phyloP scores from a whole-genome alignment of 2,113 vertebrate genomes.

The Salvator merianae region DNA sequence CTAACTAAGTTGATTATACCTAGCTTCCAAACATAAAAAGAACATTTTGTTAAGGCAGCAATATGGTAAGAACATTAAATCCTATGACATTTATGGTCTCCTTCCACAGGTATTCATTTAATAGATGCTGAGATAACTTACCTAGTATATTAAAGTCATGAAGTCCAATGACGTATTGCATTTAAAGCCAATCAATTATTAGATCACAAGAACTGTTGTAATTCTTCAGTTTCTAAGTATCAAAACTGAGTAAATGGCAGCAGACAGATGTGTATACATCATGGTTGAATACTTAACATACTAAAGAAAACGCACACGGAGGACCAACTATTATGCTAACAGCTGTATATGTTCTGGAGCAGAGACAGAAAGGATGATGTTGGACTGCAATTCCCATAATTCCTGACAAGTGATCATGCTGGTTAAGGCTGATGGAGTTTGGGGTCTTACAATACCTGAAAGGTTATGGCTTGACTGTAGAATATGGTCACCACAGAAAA shows the following conservation, averaged over 20 bases:
- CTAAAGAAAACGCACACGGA: background rate
- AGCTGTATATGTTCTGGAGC: background rate
- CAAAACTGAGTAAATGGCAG: background rate
- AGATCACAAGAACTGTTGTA: background rate
- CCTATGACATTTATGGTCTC: background rate
- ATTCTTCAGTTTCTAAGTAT: constrained; percentile 16
- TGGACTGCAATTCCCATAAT: no score
- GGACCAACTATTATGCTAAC: background rate
- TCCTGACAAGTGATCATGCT: no score
- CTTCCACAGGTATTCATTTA: background rate
- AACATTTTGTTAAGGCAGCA: background rate
- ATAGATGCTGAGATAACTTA: background rate
- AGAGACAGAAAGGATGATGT: no score
- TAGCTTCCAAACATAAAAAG: constrained; percentile 20
- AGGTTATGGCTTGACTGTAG: no score
- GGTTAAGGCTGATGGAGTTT: no score
- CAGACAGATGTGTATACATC: rapidly evolving
- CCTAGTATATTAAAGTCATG: background rate
- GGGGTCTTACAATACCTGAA: no score
- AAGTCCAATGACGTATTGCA: constrained; percentile 11
- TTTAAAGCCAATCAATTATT: background rate
- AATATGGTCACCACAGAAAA: background rate
- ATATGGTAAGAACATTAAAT: background rate
- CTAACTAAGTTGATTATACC: constrained; percentile 15
- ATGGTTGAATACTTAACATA: background rate